Conservation (phyloP, 2,888 invertebrate species). For the Amblyteles armatorius region DNA sequence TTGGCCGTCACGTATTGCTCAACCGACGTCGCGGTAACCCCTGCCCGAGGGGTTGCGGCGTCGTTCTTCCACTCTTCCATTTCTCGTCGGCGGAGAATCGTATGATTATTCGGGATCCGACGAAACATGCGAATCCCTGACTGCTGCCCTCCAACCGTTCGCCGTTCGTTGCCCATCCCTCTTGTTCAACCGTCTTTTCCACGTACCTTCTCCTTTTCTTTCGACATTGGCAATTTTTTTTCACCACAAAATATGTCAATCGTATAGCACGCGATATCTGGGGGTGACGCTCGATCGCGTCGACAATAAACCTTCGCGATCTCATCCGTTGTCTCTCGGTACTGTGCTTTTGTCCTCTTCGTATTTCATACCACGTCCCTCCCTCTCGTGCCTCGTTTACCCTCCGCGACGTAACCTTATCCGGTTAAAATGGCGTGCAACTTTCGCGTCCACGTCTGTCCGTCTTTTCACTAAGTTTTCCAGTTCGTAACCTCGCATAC, state of each 20-base stretch:
- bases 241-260: not conserved
- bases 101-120: conserved; percentile 37
- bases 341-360: not conserved
- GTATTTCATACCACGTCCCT: not conserved
- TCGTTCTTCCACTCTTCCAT: conserved; percentile 36
- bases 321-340: not conserved
- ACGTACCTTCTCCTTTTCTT: not conserved
- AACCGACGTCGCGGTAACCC: conserved; percentile 49
- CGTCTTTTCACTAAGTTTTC: conserved; percentile 13
- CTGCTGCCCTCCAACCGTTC: not conserved
- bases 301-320: not conserved
- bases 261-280: not conserved
- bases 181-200: not conserved
- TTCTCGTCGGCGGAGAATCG: conserved; percentile 39
- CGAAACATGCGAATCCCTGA: conserved; percentile 31
- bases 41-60: conserved; percentile 38
- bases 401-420: conserved; percentile 27
- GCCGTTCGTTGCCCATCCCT: conserved; percentile 42
- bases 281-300: not conserved
- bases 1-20: conserved; percentile 53
- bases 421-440: conserved; percentile 42
- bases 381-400: conserved; percentile 29
- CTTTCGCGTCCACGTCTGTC: conserved; percentile 23
- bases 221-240: not conserved
- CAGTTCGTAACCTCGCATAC: conserved; percentile 12